Evolutionary conservation across 2,113 vertebrate genomes (phyloP), one percentile per base, ranked within the genome.

Genomic region (Formicarius rufipectus): DNA sequence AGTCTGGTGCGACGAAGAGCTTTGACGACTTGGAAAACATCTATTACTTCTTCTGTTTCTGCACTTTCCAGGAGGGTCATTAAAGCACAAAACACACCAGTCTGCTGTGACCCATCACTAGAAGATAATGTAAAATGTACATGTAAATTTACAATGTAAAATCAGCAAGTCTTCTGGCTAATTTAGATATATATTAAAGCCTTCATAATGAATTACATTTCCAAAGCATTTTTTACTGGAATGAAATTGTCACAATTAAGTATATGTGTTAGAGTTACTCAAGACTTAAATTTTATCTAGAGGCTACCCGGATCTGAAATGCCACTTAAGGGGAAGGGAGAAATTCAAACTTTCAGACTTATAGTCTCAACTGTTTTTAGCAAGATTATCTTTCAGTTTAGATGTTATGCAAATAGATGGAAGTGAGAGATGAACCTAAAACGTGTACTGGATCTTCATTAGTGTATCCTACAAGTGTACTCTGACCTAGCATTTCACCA

Each of bases 11-110:
- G 99, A 62, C 99, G 99, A 50, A 99, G 96, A 63, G 98, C 95
- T 97, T 99, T 99, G 49, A 97, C 98, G 55, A 98, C 98, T 95
- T 99, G 99, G 96, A 99, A 99, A 94, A 99, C 97, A 84, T 99
- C 99, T 50, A 99, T 90, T 76, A 99, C 96, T 68, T 98, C 99
- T 97, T 99, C 99, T 9, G 76, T 98, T 77, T 98, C 98, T n/a
- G 98, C 99, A 47, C 98, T 98, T 96, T 99, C 99, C 96, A 99
- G 87, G 55, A 99, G 97, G 81, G 98, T 99, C 97, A 99, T 98
- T 97, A 99, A 97, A 37, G 99, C 99, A 66, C 98, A 99, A 93
- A 99, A 99, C 4, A 99, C 52, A 40, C 99, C 99, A 0, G 98
- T 98, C 72, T 98, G 97, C 50, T 98, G 96, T 4, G 99, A 98